phyloP scores from a whole-genome alignment of 2,888 invertebrate species.

The Melipona bicolor region DNA sequence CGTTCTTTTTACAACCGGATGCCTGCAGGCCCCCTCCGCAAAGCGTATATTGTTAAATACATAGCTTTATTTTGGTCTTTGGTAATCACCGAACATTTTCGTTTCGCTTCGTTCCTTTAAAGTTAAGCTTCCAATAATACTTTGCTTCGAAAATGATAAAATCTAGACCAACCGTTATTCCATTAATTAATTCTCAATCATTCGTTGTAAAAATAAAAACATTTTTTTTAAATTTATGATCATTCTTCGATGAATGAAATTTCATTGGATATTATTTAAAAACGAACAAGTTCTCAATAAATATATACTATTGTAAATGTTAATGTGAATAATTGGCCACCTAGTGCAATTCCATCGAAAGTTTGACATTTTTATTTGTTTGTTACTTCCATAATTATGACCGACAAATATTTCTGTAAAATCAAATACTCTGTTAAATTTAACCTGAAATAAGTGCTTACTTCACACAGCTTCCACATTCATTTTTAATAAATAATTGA shows the following conservation, averaged over 20 bases:
- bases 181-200: background rate
- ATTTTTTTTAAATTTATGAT: background rate
- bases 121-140: background rate
- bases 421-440: too few species aligned
- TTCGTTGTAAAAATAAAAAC: background rate
- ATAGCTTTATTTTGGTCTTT: slow-evolving; percentile 5
- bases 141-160: background rate
- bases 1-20: slow-evolving; percentile 7
- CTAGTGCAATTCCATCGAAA: too few species aligned
- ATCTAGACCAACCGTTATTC: too few species aligned
- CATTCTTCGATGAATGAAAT: background rate
- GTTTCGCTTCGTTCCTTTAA: background rate
- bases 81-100: background rate
- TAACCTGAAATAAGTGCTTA: too few species aligned
- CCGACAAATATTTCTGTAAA: too few species aligned
- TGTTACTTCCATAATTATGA: too few species aligned
- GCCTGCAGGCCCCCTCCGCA: background rate
- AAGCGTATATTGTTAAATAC: background rate
- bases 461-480: too few species aligned
- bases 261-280: background rate
- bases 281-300: too few species aligned
- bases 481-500: too few species aligned
- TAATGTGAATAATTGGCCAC: too few species aligned
- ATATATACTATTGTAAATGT: background rate
- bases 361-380: too few species aligned